Conservation (phyloP, 1,140 invertebrate species). For the Octopus bimaculoides region DNA sequence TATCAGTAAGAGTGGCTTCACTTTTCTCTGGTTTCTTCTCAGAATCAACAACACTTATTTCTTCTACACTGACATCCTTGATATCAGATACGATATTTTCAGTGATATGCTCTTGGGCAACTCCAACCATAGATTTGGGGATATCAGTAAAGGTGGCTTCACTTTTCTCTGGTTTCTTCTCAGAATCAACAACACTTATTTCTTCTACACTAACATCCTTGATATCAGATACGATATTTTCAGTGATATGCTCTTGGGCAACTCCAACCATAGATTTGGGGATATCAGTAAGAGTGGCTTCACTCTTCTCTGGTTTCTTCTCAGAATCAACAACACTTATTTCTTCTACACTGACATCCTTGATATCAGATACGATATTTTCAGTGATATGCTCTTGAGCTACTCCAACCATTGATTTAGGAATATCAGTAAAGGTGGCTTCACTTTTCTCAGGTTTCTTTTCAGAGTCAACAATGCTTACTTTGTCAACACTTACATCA, state of each 20-base stretch:
- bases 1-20: not conserved
- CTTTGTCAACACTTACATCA: not conserved
- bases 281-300: not conserved
- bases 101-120: slow-evolving; percentile 6
- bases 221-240: not conserved
- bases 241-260: slow-evolving; percentile 8
- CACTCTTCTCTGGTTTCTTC: not conserved
- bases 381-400: slow-evolving; percentile 9
- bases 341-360: not conserved
- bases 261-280: not conserved
- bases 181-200: no score
- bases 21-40: not conserved
- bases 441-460: not conserved
- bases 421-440: not conserved
- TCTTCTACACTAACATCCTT: not conserved
- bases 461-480: no score
- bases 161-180: not conserved
- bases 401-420: not conserved
- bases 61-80: not conserved
- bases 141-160: not conserved
- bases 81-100: not conserved
- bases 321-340: not conserved
- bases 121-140: not conserved
- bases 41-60: not conserved
- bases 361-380: not conserved